phyloP scores from a whole-genome alignment of 2,888 invertebrate genomes.

The Rutpela maculata region DNA sequence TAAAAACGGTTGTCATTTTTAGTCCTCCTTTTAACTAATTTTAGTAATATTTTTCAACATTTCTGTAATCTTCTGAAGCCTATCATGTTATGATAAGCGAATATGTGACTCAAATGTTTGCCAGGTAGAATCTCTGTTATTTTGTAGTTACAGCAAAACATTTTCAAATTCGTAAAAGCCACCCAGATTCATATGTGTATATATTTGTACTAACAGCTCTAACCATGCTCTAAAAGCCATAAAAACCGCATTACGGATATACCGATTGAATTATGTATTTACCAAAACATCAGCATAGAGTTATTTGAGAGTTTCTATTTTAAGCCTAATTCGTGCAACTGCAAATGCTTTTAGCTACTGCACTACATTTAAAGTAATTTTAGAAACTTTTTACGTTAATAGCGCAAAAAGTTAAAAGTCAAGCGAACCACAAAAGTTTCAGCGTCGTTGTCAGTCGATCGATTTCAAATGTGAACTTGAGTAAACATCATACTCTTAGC shows the following conservation, averaged over 20 bases:
- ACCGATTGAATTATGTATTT: background rate
- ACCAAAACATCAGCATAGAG: conserved; percentile 8
- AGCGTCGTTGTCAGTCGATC: background rate
- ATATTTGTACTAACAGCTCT: too few species aligned
- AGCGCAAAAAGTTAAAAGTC: conserved; percentile 13
- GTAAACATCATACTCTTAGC: too few species aligned
- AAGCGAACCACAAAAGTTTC: conserved; percentile 1
- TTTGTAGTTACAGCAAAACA: too few species aligned
- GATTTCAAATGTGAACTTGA: background rate
- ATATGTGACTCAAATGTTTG: too few species aligned
- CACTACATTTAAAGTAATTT: conserved; percentile 28
- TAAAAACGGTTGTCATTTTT: too few species aligned
- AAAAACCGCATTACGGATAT: background rate
- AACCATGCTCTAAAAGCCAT: background rate
- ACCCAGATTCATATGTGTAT: too few species aligned
- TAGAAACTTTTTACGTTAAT: conserved; percentile 21
- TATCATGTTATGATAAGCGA: too few species aligned
- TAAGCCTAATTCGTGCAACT: conserved; percentile 1
- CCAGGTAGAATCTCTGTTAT: too few species aligned
- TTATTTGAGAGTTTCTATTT: conserved; percentile 34
- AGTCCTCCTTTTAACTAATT: too few species aligned
- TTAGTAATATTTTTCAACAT: too few species aligned
- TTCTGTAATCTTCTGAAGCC: too few species aligned
- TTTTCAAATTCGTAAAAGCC: too few species aligned
- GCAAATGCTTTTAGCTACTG: conserved; percentile 33